Evolutionary conservation across 2,113 vertebrate genomes (phyloP).

Genomic region (Lepus europaeus): DNA sequence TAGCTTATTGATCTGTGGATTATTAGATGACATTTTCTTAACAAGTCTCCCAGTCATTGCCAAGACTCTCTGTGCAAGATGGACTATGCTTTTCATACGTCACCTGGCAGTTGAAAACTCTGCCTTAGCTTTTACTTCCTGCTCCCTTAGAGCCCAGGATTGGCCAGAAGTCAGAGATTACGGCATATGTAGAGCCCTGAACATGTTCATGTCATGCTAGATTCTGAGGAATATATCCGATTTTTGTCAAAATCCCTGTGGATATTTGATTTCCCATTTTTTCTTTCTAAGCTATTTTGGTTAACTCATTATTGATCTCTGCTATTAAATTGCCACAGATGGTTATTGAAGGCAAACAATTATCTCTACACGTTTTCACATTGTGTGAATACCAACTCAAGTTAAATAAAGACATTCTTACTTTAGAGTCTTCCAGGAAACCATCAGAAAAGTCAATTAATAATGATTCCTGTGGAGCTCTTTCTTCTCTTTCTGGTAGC

Average conservation of each 20-base stretch:
- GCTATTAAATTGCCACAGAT: background rate
- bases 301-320: background rate
- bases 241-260: background rate
- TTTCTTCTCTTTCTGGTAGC: background rate
- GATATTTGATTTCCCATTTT: background rate
- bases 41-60: background rate
- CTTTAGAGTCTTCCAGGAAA: background rate
- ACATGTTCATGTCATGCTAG: background rate
- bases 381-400: background rate
- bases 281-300: background rate
- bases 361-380: background rate
- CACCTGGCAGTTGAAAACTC: background rate
- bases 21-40: background rate
- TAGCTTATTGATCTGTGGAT: background rate
- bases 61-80: background rate
- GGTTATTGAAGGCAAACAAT: background rate
- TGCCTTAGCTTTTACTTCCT: background rate
- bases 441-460: background rate
- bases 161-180: background rate
- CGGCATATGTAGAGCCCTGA: background rate
- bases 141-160: background rate
- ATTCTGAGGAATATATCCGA: background rate
- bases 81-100: background rate
- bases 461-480: background rate
- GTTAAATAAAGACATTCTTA: background rate